phyloP scores from a whole-genome alignment of 1,140 invertebrate species.

The Trypoxylus dichotomus region DNA sequence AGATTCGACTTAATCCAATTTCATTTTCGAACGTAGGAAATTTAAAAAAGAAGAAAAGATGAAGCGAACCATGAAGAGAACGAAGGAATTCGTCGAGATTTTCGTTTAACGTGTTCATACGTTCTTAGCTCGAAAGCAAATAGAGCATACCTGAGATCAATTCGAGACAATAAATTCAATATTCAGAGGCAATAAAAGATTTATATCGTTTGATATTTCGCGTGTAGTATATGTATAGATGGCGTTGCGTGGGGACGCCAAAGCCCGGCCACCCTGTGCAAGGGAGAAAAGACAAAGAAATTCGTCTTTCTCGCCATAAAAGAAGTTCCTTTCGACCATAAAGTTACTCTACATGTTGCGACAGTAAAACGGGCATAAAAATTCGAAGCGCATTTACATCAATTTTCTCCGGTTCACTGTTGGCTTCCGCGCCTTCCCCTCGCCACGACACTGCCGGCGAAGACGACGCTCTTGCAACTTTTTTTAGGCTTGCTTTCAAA shows the following conservation, averaged over 20 bases:
- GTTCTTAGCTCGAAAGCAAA: not conserved
- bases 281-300: conserved; percentile 39
- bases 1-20: too few relatives aligned
- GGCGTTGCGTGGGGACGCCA: not conserved
- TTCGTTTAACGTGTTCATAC: not conserved
- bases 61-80: not conserved
- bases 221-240: not conserved
- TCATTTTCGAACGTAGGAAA: too few relatives aligned
- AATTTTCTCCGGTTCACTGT: conserved; percentile 32
- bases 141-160: not conserved
- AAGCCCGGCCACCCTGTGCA: not conserved
- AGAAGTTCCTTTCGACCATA: conserved; percentile 41
- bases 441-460: not conserved
- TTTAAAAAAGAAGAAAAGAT: not conserved
- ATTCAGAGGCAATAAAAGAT: conserved; percentile 41
- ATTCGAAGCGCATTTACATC: conserved; percentile 48
- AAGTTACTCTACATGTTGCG: conserved; percentile 47
- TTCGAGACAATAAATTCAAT: conserved; percentile 28
- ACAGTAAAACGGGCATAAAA: conserved; percentile 48
- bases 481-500: not conserved
- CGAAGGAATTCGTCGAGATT: not conserved
- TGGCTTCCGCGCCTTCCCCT: not conserved
- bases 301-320: conserved; percentile 41
- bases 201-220: conserved; percentile 45
- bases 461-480: not conserved